Percentiles rank a stretch among this genome's conserved stretches.
Evolutionary conservation across 2,113 vertebrate species (phyloP).

Genomic region (Menidia beryllina): DNA sequence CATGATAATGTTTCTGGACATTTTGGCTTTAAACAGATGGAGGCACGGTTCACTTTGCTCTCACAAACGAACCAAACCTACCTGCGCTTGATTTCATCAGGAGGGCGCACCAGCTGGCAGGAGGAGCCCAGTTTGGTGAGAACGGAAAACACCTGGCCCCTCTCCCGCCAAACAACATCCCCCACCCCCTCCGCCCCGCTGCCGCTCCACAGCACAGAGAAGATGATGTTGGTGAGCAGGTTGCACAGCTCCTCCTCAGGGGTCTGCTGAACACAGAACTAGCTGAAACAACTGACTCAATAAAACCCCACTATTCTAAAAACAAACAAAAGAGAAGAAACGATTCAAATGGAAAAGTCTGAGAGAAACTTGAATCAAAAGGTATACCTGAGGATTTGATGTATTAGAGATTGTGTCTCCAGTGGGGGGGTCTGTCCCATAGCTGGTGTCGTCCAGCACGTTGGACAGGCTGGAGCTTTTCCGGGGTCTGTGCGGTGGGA

Average conservation of each 20-base stretch:
- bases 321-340: too few relatives aligned
- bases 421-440: conserved; percentile 85
- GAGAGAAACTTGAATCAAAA: not conserved
- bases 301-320: not conserved
- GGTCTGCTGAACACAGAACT: conserved; percentile 82
- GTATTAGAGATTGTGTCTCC: conserved; percentile 91
- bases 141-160: conserved; percentile 96
- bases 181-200: conserved; percentile 87
- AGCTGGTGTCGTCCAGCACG: conserved; percentile 92
- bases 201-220: conserved; percentile 93
- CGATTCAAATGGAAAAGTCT: not conserved
- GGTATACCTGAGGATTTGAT: conserved; percentile 91
- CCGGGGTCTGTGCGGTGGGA: conserved; percentile 80
- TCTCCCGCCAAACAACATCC: conserved; percentile 89
- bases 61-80: conserved; percentile 48
- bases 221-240: conserved; percentile 94
- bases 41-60: not conserved
- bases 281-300: not conserved
- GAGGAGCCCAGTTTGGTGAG: conserved; percentile 95
- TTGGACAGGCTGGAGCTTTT: conserved; percentile 98
- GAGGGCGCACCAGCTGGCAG: conserved; percentile 90
- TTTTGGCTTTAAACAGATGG: not conserved
- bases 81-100: conserved; percentile 96
- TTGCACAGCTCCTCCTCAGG: conserved; percentile 97
- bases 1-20: not conserved